Conservation (phyloP, 2,113 vertebrate species). For the Crypturellus undulatus region DNA sequence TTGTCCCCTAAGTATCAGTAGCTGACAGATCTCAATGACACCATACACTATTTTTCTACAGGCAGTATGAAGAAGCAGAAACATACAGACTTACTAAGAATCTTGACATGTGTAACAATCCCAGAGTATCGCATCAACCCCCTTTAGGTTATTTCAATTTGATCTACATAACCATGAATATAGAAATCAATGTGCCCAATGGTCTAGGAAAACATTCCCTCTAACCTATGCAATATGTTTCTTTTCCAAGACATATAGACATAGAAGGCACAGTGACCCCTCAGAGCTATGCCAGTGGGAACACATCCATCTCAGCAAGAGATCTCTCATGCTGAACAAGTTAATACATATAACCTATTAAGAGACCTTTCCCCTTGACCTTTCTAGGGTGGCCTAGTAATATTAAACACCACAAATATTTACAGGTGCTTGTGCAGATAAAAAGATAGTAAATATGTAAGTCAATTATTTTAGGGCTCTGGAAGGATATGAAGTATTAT, state of each 20-base stretch:
- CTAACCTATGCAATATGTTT: not conserved
- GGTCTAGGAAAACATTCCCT: slow-evolving; percentile 64
- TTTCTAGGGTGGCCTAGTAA: not conserved
- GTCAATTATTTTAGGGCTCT: not conserved
- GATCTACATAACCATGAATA: slow-evolving; percentile 69
- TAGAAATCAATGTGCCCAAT: slow-evolving; percentile 69
- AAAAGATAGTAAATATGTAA: not conserved
- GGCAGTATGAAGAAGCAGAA: slow-evolving; percentile 34
- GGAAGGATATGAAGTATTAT: not conserved
- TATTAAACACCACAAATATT: rapidly evolving
- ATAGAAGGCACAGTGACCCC: slow-evolving; percentile 30
- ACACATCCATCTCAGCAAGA: not conserved
- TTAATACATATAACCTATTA: not conserved
- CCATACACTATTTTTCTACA: slow-evolving; percentile 58
- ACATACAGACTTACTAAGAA: slow-evolving; percentile 4
- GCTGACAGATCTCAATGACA: slow-evolving; percentile 67
- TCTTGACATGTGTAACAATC: slow-evolving; percentile 52
- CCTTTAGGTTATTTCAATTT: slow-evolving; percentile 65
- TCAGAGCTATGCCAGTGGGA: not conserved
- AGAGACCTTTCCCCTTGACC: not conserved
- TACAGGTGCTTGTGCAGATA: not conserved
- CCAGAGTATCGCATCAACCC: slow-evolving; percentile 44
- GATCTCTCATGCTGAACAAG: not conserved
- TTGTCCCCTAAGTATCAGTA: not conserved
- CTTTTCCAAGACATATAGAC: not conserved